Base-by-base conservation (phyloP, 2,113 vertebrate genomes). In the Lipotes vexillifer region DNA sequence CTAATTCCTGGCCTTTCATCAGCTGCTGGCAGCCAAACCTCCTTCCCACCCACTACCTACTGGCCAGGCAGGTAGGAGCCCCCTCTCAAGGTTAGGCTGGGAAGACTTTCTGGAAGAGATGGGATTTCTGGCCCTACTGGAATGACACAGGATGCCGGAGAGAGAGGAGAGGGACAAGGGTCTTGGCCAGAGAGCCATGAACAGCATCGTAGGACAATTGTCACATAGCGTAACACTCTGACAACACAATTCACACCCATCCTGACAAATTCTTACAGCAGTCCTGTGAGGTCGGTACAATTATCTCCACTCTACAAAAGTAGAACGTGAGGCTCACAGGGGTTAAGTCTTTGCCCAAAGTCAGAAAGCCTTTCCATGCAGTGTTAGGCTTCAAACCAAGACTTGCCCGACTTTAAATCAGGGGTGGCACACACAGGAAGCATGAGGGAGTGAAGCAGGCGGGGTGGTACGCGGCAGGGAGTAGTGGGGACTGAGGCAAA, bases 21-120 rank as follows among this genome's bases (percentile, higher is more conserved):
- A 46, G 55, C 69, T 82, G 96, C 86, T 55, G 52, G 27, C 31
- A 94, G 69, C 81, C 41, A 2, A 6, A 29, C 68, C 72, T 25
- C 23, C 38, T 29, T 36, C 25, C 63, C 15, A n/a, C 59, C 17
- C 8, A 33, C 14, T 86, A n/a, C 69, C 23, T 85, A 46, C 92
- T 6, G 31, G 23, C 74, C 31, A 27, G 27, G 44, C 78, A 36
- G 65, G 11, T 27, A 68, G 63, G 0, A 55, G 23, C 29, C 31
- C 9, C 27, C 90, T 46, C 13, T 2, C 33, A 72, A 55, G 71
- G 52, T 1, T 1, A 66, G 88, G 77, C 66, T n/a, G 0, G 61
- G 25, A 41, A 41, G 0, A 63, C 96, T 97, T 96, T 92, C 21
- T 7, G 90, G 86, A 92, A 63, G 83, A 96, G 46, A 71, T 4